phyloP scores from a whole-genome alignment of 2,888 invertebrate species.

The Eurytoma adleriae region DNA sequence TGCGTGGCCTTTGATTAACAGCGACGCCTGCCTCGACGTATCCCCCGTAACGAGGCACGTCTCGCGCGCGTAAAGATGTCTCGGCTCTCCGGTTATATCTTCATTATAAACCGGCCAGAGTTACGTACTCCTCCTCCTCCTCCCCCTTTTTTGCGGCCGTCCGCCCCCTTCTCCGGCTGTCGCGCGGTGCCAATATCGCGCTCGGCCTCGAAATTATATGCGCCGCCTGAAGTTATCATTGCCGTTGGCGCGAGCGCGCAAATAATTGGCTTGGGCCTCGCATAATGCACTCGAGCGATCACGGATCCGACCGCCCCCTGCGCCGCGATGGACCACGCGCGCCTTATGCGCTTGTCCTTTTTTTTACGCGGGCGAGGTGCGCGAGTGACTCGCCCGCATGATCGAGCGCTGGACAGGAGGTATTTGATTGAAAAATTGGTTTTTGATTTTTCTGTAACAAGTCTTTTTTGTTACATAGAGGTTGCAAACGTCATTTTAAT shows the following conservation, averaged over 20 bases:
- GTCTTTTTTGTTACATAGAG: too few species aligned
- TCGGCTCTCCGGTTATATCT: slow-evolving; percentile 74
- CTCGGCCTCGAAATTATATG: slow-evolving; percentile 70
- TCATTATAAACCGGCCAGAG: slow-evolving; percentile 72
- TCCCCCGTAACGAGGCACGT: slow-evolving; percentile 68
- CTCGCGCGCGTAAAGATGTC: slow-evolving; percentile 73
- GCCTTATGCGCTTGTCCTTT: background rate
- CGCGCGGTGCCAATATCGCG: slow-evolving; percentile 43
- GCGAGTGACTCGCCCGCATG: too few species aligned
- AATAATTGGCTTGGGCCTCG: slow-evolving; percentile 71
- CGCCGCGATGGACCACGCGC: background rate
- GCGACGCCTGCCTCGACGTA: slow-evolving; percentile 61
- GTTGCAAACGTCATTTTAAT: too few species aligned
- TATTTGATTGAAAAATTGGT: too few species aligned
- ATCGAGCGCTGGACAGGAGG: too few species aligned
- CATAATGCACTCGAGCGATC: slow-evolving; percentile 60
- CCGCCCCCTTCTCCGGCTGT: background rate
- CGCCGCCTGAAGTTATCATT: slow-evolving; percentile 72
- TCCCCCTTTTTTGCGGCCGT: slow-evolving; percentile 15
- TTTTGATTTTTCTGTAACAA: too few species aligned
- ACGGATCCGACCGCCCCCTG: slow-evolving; percentile 21
- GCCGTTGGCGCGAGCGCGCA: slow-evolving; percentile 67
- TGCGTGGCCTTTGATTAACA: slow-evolving; percentile 68
- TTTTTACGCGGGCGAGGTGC: background rate
- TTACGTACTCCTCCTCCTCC: slow-evolving; percentile 70